Conservation (phyloP, 1,140 invertebrate genomes). For the Pararge aegeria region DNA sequence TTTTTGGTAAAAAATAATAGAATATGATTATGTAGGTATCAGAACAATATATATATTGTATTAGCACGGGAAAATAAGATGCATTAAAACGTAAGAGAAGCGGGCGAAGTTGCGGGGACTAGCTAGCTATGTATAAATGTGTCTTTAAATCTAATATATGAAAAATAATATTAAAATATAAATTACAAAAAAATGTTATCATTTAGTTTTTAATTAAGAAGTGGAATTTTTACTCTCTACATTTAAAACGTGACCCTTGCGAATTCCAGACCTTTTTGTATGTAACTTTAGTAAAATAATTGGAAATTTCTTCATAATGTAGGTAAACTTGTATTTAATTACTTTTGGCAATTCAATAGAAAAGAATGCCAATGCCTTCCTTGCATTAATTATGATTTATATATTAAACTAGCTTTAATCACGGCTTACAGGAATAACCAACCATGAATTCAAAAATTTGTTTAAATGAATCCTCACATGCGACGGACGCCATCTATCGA, state of each 20-base stretch:
- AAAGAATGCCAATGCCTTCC: not conserved
- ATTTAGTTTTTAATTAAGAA: slow-evolving; percentile 13
- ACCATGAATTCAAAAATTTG: too few relatives aligned
- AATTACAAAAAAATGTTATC: slow-evolving; percentile 5
- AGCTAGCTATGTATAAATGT: too few relatives aligned
- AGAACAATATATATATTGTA: too few relatives aligned
- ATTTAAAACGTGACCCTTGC: slow-evolving; percentile 11
- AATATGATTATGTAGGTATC: too few relatives aligned
- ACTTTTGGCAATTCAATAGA: not conserved
- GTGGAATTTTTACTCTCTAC: slow-evolving; percentile 9
- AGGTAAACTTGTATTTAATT: not conserved
- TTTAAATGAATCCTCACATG: too few relatives aligned
- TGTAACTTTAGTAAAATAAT: slow-evolving; percentile 10
- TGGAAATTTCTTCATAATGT: slow-evolving; percentile 7
- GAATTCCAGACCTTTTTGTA: slow-evolving; percentile 6
- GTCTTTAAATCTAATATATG: not conserved
- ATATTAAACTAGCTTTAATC: too few relatives aligned
- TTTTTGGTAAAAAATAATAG: too few relatives aligned
- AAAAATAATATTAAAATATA: not conserved
- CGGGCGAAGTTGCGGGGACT: too few relatives aligned
- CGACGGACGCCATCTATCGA: too few relatives aligned
- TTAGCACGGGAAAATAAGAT: too few relatives aligned
- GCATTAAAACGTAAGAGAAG: too few relatives aligned
- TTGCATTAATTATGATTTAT: not conserved
- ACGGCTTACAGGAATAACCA: too few relatives aligned